phyloP scores from a whole-genome alignment of 2,113 vertebrate species.

The Donacobius atricapilla region DNA sequence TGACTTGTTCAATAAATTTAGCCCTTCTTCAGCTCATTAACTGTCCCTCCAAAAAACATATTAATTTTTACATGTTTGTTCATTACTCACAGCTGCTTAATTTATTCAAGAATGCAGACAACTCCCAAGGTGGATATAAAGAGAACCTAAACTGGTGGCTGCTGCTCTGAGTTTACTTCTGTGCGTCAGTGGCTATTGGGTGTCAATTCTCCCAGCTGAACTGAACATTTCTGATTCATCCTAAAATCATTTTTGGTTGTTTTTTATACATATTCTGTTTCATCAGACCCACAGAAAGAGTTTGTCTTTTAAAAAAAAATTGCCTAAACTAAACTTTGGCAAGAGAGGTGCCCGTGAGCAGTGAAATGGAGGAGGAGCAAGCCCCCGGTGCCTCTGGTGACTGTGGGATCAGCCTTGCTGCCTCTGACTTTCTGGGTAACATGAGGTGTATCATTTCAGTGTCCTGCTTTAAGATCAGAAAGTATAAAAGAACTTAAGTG shows the following conservation, averaged over 20 bases:
- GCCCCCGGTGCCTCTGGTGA: neutral
- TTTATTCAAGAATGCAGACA: neutral
- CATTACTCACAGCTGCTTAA: neutral
- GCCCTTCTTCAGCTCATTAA: constrained; percentile 10
- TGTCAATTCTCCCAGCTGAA: neutral
- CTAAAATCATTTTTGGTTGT: neutral
- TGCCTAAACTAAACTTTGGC: neutral
- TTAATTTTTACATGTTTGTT: neutral
- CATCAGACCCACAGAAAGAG: neutral
- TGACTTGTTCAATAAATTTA: neutral
- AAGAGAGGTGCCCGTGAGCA: neutral
- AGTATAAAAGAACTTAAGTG: neutral
- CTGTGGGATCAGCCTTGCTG: neutral
- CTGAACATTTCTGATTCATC: neutral
- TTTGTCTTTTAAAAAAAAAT: neutral
- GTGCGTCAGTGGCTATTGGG: neutral
- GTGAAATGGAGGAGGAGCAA: neutral
- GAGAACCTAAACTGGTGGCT: neutral
- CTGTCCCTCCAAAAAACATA: neutral
- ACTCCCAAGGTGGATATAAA: neutral
- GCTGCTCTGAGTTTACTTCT: neutral
- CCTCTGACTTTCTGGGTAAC: neutral
- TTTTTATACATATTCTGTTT: neutral
- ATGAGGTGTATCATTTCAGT: neutral
- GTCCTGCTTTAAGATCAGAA: neutral